phyloP scores from a whole-genome alignment of 2,113 vertebrate species.

The Cacatua alba region DNA sequence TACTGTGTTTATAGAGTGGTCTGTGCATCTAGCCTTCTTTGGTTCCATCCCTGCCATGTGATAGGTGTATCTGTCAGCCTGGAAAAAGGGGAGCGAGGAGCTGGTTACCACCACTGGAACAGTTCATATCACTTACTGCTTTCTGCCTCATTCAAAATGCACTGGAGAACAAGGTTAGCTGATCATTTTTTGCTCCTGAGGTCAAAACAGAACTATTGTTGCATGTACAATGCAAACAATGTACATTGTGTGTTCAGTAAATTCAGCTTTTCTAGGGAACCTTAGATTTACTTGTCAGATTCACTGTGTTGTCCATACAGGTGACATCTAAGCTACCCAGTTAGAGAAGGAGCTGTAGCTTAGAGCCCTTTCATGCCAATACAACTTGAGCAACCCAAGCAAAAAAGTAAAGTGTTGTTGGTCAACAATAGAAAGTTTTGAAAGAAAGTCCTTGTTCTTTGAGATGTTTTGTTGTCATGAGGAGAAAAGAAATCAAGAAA shows the following conservation, averaged over 20 bases:
- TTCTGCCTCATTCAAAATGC: not conserved
- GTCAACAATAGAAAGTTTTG: not conserved
- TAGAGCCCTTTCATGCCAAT: not conserved
- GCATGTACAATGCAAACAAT: not conserved
- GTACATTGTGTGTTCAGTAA: not conserved
- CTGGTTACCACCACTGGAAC: not conserved
- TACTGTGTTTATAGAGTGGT: not conserved
- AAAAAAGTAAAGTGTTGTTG: not conserved
- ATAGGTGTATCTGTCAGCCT: not conserved
- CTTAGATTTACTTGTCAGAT: not conserved
- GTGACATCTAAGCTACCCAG: not conserved
- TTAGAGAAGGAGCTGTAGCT: not conserved
- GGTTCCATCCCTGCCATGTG: not conserved
- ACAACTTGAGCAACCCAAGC: not conserved
- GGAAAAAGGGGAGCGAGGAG: not conserved
- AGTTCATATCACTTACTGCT: not conserved
- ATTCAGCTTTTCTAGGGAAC: not conserved
- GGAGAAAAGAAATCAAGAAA: not conserved
- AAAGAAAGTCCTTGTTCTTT: not conserved
- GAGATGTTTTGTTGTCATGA: not conserved
- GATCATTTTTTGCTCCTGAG: not conserved
- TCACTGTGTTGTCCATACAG: not conserved
- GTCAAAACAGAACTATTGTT: not conserved
- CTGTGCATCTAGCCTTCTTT: not conserved
- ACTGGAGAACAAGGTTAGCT: not conserved